These are phyloP conservation scores for Spodoptera litura DNA, from an alignment of 1,140 invertebrate species.

Conservation along the genomic window DNA sequence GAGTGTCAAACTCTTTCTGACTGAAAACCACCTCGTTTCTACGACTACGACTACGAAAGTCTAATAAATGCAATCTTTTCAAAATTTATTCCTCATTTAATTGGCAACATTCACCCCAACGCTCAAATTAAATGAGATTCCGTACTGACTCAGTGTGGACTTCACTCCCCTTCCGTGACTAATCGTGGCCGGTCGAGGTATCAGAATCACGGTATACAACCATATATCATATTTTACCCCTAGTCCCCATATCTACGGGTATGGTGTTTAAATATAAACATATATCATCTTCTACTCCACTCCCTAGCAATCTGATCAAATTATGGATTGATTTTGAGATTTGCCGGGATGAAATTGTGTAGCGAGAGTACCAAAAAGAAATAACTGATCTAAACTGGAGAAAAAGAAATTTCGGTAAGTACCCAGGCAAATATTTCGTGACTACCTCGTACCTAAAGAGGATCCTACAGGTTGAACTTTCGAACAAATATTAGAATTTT, in stretches of 20 bases:
- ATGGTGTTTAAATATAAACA: constrained; percentile 17
- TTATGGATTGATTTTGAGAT: background rate
- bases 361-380: too few relatives aligned
- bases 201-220: constrained; percentile 22
- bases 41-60: too few relatives aligned
- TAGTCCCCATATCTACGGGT: background rate
- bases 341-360: too few relatives aligned
- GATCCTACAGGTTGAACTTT: too few relatives aligned
- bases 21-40: too few relatives aligned
- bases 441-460: too few relatives aligned
- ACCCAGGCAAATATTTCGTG: too few relatives aligned
- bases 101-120: constrained; percentile 10
- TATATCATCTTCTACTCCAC: constrained; percentile 24
- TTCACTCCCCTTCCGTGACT: constrained; percentile 35
- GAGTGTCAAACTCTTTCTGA: too few relatives aligned
- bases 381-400: too few relatives aligned
- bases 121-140: constrained; percentile 26
- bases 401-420: too few relatives aligned
- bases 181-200: constrained; percentile 25
- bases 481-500: too few relatives aligned
- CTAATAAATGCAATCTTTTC: background rate
- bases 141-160: constrained; percentile 26
- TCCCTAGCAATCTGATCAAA: background rate
- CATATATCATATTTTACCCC: constrained; percentile 40
- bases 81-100: too few relatives aligned